These are phyloP conservation scores for Agrypnus murinus DNA, from an alignment of 2,888 invertebrate genomes.

Conservation along the genomic window DNA sequence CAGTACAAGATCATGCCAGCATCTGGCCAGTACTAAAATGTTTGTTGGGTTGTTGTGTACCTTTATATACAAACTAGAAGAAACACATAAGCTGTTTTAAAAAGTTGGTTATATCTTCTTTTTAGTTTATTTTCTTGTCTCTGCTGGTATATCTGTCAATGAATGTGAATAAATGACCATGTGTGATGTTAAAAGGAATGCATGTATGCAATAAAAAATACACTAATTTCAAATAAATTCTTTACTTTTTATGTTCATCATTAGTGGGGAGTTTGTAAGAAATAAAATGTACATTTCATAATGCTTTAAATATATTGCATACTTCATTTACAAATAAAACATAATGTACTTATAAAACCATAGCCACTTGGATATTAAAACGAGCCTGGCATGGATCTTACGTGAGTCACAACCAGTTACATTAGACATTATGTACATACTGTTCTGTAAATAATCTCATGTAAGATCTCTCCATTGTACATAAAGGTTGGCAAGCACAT, in stretches of 20 bases:
- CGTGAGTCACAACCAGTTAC: constrained; percentile 58
- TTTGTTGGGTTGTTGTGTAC: too few relatives aligned
- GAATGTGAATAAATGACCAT: too few relatives aligned
- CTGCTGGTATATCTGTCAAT: too few relatives aligned
- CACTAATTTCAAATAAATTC: not conserved
- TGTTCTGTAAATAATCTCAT: constrained; percentile 43
- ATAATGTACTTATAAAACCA: constrained; percentile 69
- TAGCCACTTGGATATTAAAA: constrained; percentile 65
- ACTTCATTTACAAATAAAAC: constrained; percentile 70
- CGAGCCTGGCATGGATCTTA: constrained; percentile 54
- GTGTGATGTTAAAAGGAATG: too few relatives aligned
- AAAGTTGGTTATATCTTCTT: too few relatives aligned
- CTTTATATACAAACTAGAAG: too few relatives aligned
- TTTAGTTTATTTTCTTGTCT: too few relatives aligned
- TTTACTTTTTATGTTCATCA: too few relatives aligned
- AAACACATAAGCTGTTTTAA: too few relatives aligned
- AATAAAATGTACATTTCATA: constrained; percentile 52
- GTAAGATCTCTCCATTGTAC: constrained; percentile 44
- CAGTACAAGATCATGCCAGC: too few relatives aligned
- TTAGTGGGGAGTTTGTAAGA: not conserved
- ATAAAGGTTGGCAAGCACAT: constrained; percentile 52
- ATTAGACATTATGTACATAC: constrained; percentile 47
- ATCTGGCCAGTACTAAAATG: too few relatives aligned
- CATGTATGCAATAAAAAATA: too few relatives aligned
- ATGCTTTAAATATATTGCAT: constrained; percentile 70